phyloP scores from a whole-genome alignment of 2,888 invertebrate genomes.

The Cataglyphis rosenhaueri region DNA sequence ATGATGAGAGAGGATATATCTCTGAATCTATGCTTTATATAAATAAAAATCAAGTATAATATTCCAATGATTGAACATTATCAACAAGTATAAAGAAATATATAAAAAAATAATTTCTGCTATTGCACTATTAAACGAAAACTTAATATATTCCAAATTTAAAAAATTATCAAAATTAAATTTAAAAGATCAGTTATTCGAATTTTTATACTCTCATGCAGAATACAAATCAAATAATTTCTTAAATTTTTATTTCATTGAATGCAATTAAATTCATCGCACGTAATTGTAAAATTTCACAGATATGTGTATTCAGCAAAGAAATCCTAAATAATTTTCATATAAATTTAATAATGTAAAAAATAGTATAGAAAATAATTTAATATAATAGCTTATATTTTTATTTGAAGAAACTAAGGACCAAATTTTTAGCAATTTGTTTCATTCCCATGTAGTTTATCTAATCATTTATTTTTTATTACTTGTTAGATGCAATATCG shows the following conservation, averaged over 20 bases:
- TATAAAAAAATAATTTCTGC: not conserved
- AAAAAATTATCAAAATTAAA: not conserved
- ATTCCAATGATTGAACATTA: not conserved
- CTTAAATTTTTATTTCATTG: not conserved
- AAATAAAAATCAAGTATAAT: not conserved
- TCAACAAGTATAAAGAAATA: not conserved
- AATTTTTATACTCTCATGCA: not conserved
- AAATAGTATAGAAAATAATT: not conserved
- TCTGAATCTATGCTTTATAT: not conserved
- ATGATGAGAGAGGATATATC: not conserved
- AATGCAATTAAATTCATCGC: not conserved
- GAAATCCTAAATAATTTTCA: not conserved
- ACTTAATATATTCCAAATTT: not conserved
- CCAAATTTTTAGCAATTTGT: not conserved
- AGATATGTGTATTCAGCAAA: not conserved
- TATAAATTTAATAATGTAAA: not conserved
- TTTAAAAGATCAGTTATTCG: not conserved
- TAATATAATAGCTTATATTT: not conserved
- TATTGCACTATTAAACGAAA: not conserved
- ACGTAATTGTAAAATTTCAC: not conserved
- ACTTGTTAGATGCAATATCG: not conserved
- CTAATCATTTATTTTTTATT: not conserved
- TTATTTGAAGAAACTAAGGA: not conserved
- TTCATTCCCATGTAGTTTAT: not conserved
- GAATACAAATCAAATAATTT: not conserved